Conservation (phyloP, 2,888 invertebrate species). For the Ethmia dodecea region DNA sequence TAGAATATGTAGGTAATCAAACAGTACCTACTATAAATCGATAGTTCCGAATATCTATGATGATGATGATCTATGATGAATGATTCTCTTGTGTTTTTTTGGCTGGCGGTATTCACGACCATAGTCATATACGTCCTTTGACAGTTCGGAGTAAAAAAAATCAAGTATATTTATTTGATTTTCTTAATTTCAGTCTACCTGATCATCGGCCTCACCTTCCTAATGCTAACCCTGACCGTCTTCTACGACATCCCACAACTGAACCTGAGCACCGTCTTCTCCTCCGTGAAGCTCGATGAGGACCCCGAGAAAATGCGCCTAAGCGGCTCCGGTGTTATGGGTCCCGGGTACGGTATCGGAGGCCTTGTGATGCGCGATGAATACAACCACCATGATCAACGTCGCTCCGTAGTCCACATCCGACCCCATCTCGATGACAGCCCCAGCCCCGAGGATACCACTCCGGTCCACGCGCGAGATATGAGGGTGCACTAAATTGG, state of each 20-base stretch:
- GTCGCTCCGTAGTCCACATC: constrained; percentile 80
- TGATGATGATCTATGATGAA: too few relatives aligned
- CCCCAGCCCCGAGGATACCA: constrained; percentile 84
- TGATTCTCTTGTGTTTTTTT: too few relatives aligned
- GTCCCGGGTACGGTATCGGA: constrained; percentile 64
- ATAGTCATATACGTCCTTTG: too few relatives aligned
- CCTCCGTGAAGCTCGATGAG: constrained; percentile 76
- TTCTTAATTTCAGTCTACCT: constrained; percentile 84
- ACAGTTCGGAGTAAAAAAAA: too few relatives aligned
- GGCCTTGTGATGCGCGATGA: constrained; percentile 68
- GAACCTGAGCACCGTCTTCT: constrained; percentile 88
- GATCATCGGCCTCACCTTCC: constrained; percentile 87
- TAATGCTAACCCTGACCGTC: constrained; percentile 90
- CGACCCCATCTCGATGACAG: constrained; percentile 81
- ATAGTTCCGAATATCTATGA: too few relatives aligned
- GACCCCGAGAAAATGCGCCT: constrained; percentile 84
- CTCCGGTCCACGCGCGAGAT: constrained; percentile 78
- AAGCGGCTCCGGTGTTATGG: constrained; percentile 72
- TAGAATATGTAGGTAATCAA: too few relatives aligned
- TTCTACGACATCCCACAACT: constrained; percentile 94
- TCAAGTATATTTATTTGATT: too few relatives aligned
- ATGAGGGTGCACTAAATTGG: constrained; percentile 68
- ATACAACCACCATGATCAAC: constrained; percentile 69
- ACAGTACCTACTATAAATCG: too few relatives aligned
- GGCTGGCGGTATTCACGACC: too few relatives aligned